Evolutionary conservation across 2,888 invertebrate genomes (phyloP), one percentile per base, ranked within the genome.

Genomic region (Arge pagana): DNA sequence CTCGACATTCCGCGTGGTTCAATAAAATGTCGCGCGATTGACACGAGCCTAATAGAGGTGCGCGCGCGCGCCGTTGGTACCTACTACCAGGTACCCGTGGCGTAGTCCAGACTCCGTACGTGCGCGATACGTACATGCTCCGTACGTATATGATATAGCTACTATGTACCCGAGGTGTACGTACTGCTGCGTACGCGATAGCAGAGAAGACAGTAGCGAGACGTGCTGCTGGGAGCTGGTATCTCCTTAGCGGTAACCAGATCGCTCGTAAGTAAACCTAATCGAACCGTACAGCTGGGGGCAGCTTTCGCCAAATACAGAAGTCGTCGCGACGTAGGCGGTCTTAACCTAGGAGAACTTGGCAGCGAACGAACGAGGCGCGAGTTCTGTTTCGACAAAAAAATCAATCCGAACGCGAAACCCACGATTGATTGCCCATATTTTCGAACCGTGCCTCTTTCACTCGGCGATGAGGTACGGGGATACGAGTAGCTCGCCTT

Each of bases 271-370:
- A 67, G 66, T 64, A 65, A 66, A 64, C 61, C 64, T 66, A 68
- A 70, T 68, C 66, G 67, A 65, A 67, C 60, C 52, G 60, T 58
- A 62, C 61, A 59, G 58, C 53, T 53, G 55, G 58, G 56, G 60
- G 61, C 58, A 60, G 58, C 40, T 54, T 60, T 60, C 60, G 64
- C 71, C 71, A 70, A 71, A 71, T 71, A 70, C 63, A 71, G 67
- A 68, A 65, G 63, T 65, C 58, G 54, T 66, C 68, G 66, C 66
- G 58, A 64, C 71, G 70, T 71, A 71, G 71, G 71, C 68, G 71
- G 69, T 67, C 67, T 45, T 45, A 45, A 45, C 45, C 45, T 33
- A n/a, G n/a, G 13, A 45, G 33, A 45, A 33, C 31, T 33, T 23
- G 11, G 19, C 42, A 26, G 42, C 8, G n/a, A n/a, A n/a, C n/a